Base-by-base conservation (phyloP, 2,113 vertebrate genomes). In the Megatriorchis doriae region DNA sequence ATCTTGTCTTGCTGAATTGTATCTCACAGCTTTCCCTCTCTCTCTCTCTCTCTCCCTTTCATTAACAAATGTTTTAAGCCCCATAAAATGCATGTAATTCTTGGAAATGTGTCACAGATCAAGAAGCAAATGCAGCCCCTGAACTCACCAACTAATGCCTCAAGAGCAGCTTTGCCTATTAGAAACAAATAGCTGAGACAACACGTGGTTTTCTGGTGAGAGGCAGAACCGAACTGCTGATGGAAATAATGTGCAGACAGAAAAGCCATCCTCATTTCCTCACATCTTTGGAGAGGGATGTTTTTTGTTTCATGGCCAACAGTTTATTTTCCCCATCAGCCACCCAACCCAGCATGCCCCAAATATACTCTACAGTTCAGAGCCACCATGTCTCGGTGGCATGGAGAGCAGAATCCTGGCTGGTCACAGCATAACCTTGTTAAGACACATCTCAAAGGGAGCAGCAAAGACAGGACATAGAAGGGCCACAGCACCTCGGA, bases 31-130 rank as follows among this genome's bases (percentile, higher is more conserved):
- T 81, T n/a, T 67, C 45, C 19, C 45, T 47, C 45, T 47, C 45
- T 47, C 82, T 59, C 45, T 47, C 45, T 47, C 82, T 59, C 78
- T 52, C 82, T 63, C 75, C 63, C 61, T 91, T 73, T 92, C 87
- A 96, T 92, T 88, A 96, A 92, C 38, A 77, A 83, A 92, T 34
- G 65, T 78, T 90, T 92, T 83, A 96, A 96, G 88, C 21, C 63
- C 67, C 82, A 92, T 93, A 94, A 94, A 95, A 88, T 4, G n/a
- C 92, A 50, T 8, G 66, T 86, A 66, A 79, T 90, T 93, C 86
- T 71, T 75, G 86, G 80, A 93, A 88, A 86, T 0, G 4, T 71
- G 83, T 93, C 88, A 92, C 82, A 94, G 86, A 48, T 58, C 36
- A 15, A 94, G 90, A 43, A 84, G 68, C 77, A 96, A 95, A 78